Evolutionary conservation across 2,888 invertebrate genomes (phyloP).

Genomic region (Pammene aurita): DNA sequence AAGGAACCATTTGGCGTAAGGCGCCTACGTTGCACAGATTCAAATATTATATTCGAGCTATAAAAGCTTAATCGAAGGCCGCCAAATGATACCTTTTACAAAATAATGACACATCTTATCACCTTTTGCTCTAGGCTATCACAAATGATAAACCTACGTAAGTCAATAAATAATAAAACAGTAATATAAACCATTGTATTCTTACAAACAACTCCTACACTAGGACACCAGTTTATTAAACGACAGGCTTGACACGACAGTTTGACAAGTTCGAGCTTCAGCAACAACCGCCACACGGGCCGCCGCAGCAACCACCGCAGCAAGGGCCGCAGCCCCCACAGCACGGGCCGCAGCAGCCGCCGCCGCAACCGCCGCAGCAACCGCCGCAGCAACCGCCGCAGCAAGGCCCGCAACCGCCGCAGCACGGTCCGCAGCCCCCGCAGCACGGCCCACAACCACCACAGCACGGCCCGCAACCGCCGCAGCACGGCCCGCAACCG

Average conservation of each 20-base stretch:
- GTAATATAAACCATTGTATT: background rate
- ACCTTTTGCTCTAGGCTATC: too few species aligned
- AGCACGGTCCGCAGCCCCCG: background rate
- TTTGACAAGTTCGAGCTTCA: slow-evolving; percentile 22
- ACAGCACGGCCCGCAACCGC: slow-evolving; percentile 13
- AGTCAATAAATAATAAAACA: background rate
- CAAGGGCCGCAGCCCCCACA: background rate
- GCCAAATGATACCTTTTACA: background rate
- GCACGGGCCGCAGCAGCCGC: slow-evolving; percentile 12
- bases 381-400: slow-evolving; percentile 11
- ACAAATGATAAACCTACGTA: too few species aligned
- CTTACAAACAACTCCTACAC: slow-evolving; percentile 14
- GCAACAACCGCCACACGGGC: slow-evolving; percentile 16
- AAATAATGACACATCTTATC: background rate
- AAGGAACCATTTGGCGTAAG: too few species aligned
- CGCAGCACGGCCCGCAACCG: slow-evolving; percentile 14
- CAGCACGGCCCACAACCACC: slow-evolving; percentile 5
- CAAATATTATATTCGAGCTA: too few species aligned
- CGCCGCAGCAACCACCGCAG: slow-evolving; percentile 16
- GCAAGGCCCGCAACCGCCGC: slow-evolving; percentile 9
- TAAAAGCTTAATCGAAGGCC: too few species aligned
- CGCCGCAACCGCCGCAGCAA: slow-evolving; percentile 14
- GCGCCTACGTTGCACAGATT: too few species aligned
- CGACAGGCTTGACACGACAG: background rate
- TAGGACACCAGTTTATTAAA: background rate